These are phyloP conservation scores for Oryzias celebensis DNA, from an alignment of 2,113 vertebrate species.

Conservation along the genomic window DNA sequence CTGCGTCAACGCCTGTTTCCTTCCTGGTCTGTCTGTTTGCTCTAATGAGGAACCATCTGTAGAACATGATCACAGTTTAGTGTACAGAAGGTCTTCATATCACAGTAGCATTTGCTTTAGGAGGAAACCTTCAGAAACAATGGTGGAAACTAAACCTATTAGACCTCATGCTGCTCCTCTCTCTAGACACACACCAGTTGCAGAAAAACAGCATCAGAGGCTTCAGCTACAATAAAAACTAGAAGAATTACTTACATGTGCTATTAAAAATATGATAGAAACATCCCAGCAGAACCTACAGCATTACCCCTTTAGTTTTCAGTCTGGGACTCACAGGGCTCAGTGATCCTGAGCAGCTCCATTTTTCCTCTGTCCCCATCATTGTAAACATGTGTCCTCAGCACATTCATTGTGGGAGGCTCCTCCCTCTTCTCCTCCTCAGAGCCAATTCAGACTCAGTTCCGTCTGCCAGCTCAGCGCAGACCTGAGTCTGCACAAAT, in stretches of 20 bases:
- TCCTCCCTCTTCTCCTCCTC: conserved; percentile 46
- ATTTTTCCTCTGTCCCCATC: conserved; percentile 41
- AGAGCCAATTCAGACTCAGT: conserved; percentile 59
- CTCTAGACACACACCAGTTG: neutral
- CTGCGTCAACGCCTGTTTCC: conserved; percentile 1
- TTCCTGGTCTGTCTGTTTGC: conserved; percentile 4
- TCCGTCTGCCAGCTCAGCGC: conserved; percentile 42
- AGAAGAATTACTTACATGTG: neutral
- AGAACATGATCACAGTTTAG: conserved; percentile 6
- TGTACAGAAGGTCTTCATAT: neutral
- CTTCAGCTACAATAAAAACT: neutral
- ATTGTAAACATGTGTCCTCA: conserved; percentile 71
- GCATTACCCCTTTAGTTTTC: neutral
- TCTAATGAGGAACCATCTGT: conserved; percentile 33
- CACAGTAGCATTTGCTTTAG: neutral
- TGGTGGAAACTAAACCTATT: neutral
- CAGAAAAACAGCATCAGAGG: neutral
- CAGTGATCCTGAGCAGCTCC: conserved; percentile 25
- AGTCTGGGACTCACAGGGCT: conserved; percentile 41
- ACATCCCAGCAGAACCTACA: neutral
- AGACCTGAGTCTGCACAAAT: conserved; percentile 55
- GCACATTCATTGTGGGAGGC: conserved; percentile 57
- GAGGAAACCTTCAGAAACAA: neutral
- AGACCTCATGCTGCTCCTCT: neutral
- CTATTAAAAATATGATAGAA: neutral